Conservation (phyloP, 2,888 invertebrate genomes). For the Caenorhabditis japonica region DNA sequence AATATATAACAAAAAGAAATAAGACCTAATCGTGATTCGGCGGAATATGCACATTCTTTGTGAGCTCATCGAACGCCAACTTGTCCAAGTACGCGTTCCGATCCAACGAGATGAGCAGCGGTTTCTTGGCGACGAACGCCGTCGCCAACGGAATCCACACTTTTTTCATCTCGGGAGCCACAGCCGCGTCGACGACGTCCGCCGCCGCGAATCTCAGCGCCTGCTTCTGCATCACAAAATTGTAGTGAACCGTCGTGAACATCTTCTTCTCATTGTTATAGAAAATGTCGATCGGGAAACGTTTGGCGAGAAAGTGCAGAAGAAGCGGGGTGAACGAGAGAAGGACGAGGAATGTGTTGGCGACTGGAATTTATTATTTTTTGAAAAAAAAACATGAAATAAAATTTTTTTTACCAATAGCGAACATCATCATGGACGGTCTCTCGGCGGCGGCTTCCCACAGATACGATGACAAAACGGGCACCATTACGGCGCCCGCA, state of each 20-base stretch:
- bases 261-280: conserved; percentile 70
- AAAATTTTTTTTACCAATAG: conserved; percentile 37
- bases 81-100: conserved; percentile 60
- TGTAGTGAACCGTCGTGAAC: conserved; percentile 74
- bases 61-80: conserved; percentile 64
- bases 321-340: conserved; percentile 75
- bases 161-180: conserved; percentile 70
- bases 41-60: conserved; percentile 66
- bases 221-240: conserved; percentile 72
- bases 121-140: conserved; percentile 68
- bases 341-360: conserved; percentile 70
- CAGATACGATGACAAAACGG: conserved; percentile 69
- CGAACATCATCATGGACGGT: conserved; percentile 67
- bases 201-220: conserved; percentile 67
- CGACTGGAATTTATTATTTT: conserved; percentile 54
- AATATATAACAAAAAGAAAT: neutral
- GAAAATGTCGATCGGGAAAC: conserved; percentile 73
- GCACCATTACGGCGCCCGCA: conserved; percentile 73
- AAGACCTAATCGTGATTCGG: conserved; percentile 57
- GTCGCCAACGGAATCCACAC: conserved; percentile 76
- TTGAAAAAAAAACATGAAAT: neutral
- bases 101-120: conserved; percentile 73
- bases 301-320: conserved; percentile 74
- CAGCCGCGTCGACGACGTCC: conserved; percentile 67
- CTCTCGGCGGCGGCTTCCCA: conserved; percentile 71